These are phyloP conservation scores for Felis chaus DNA, from an alignment of 2,113 vertebrate species.

Conservation along the genomic window DNA sequence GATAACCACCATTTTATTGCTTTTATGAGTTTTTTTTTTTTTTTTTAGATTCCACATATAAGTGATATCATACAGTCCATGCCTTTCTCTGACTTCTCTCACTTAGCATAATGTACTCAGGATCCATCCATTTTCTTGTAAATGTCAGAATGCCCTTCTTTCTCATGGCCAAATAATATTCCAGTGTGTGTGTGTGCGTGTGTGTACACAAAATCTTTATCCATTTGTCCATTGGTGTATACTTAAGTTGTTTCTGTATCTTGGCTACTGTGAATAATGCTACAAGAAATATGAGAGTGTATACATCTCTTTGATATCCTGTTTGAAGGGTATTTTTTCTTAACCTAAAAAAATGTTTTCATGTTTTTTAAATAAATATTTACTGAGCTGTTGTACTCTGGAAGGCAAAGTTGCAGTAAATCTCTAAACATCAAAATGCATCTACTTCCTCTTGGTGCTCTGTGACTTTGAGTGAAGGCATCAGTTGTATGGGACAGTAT, in stretches of 20 bases:
- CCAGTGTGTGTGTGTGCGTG: background rate
- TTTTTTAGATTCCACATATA: background rate
- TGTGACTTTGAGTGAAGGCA: background rate
- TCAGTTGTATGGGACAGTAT: background rate
- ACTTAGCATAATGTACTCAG: background rate
- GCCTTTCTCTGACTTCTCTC: background rate
- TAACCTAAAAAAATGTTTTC: background rate
- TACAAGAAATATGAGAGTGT: background rate
- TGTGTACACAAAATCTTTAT: background rate
- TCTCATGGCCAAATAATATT: background rate
- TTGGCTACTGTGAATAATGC: background rate
- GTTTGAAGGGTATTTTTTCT: background rate
- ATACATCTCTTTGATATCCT: background rate
- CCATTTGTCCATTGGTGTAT: background rate
- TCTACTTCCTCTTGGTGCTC: background rate
- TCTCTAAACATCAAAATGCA: background rate
- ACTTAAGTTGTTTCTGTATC: background rate
- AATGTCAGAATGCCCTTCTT: background rate
- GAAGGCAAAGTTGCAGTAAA: background rate
- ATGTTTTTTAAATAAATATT: slow-evolving; percentile 8
- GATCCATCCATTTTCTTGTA: background rate
- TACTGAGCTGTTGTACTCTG: background rate
- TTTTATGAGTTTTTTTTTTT: background rate
- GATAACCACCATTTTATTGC: background rate
- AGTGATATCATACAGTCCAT: background rate